phyloP scores from a whole-genome alignment of 1,140 invertebrate genomes.

The Aphaenogaster ashmeadi region DNA sequence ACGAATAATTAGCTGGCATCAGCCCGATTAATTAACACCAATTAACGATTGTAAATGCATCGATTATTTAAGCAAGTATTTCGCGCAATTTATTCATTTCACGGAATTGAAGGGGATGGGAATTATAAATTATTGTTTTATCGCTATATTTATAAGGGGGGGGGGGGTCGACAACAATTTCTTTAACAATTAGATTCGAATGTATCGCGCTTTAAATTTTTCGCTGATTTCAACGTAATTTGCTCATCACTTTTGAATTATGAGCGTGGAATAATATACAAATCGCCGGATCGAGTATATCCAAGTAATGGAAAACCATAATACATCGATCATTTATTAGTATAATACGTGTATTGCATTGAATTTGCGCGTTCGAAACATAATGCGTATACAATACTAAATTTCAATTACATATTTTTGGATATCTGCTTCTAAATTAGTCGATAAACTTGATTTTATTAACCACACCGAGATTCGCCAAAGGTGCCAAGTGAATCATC shows the following conservation, averaged over 20 bases:
- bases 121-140: conserved; percentile 25
- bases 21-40: background rate
- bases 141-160: background rate
- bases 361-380: background rate
- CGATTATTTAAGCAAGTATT: conserved; percentile 11
- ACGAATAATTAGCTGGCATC: background rate
- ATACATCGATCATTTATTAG: conserved; percentile 16
- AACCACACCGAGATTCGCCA: background rate
- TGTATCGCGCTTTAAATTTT: conserved; percentile 1
- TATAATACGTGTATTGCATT: conserved; percentile 20
- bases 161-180: background rate
- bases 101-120: background rate
- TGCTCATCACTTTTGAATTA: background rate
- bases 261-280: conserved; percentile 20
- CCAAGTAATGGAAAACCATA: conserved; percentile 14
- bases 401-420: conserved; percentile 8
- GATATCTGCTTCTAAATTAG: background rate
- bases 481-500: background rate
- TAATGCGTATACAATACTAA: background rate
- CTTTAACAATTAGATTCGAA: conserved; percentile 13
- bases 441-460: conserved; percentile 12
- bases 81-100: conserved; percentile 2
- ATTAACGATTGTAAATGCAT: conserved; percentile 14
- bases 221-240: conserved; percentile 13
- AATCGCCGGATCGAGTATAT: background rate